phyloP scores from a whole-genome alignment of 1,140 invertebrate species.

The Berghia stephanieae region DNA sequence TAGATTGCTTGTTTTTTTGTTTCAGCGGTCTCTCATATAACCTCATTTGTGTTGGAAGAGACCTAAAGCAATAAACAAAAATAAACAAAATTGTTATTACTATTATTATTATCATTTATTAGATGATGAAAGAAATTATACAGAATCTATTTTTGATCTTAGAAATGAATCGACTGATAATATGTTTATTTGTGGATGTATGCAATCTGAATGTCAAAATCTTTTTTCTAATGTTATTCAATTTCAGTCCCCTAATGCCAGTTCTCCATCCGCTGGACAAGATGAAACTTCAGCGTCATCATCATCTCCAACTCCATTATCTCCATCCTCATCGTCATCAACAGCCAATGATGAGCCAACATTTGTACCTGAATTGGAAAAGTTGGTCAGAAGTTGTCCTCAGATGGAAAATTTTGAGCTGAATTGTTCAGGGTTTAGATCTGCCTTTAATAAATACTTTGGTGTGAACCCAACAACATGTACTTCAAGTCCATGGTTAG shows the following conservation, averaged over 20 bases:
- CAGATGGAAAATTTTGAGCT: slow-evolving; percentile 40
- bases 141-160: too few species aligned
- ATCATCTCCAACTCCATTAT: slow-evolving; percentile 24
- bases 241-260: slow-evolving; percentile 16
- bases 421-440: slow-evolving; percentile 36
- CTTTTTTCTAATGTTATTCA: neutral
- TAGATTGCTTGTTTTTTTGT: too few species aligned
- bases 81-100: too few species aligned
- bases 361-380: slow-evolving; percentile 31
- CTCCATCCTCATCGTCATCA: slow-evolving; percentile 7
- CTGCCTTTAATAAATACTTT: slow-evolving; percentile 36
- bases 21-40: too few species aligned
- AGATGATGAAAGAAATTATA: too few species aligned
- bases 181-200: too few species aligned
- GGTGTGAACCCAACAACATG: slow-evolving; percentile 30
- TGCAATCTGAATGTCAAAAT: too few species aligned
- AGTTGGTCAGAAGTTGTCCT: slow-evolving; percentile 33
- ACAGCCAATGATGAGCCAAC: slow-evolving; percentile 23
- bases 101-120: too few species aligned
- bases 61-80: too few species aligned
- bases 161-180: too few species aligned
- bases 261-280: slow-evolving; percentile 24
- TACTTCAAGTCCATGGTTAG: slow-evolving; percentile 36
- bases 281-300: slow-evolving; percentile 23
- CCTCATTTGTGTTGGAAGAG: too few species aligned